Base-by-base conservation (phyloP, 2,797 vertebrate species). In the Cirrhinus molitorella region DNA sequence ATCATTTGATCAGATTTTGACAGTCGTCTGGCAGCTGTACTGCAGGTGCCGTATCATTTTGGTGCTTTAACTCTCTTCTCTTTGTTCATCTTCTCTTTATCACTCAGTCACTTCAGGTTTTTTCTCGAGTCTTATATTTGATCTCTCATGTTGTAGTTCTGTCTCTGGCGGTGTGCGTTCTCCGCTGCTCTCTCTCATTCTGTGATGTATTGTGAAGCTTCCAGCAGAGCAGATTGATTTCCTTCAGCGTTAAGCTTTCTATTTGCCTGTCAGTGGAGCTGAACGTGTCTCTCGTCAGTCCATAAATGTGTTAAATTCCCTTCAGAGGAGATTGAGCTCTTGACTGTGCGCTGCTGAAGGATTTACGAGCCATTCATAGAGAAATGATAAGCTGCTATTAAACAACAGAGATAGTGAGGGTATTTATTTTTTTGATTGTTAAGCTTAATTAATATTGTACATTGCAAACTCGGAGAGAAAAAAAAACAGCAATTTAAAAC, bases 191-290 rank as follows among this genome's bases (percentile, higher is more conserved):
- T 87, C 86, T 45, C 80, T 84, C 45, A 37, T 23, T 49, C 59
- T 76, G 59, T 84, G 81, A 89, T 87, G 86, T 84, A 89, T 93
- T 91, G 91, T 91, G 89, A 78, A 89, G 87, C 87, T 89, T 88
- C 90, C 77, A 17, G 66, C 74, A 71, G 85, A 85, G 47, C 88
- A 87, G 90, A 92, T 92, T 90, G 89, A 91, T 93, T 93, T 90
- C 90, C 88, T 61, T 71, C 71, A 72, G 65, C 83, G 83, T 87
- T 84, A 67, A 82, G 57, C 91, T 92, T 91, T 91, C 86, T 89
- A 90, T 93, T 89, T 88, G 90, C 89, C 89, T 89, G 88, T 91
- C 90, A 91, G 87, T 85, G 72, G 83, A 89, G 88, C 90, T 88
- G 87, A 83, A 86, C 40, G 47, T 85, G 70, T 66, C 80, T 83